Conservation (phyloP, 1,140 invertebrate genomes). For the Hermatobates lingyangjiaoensis region DNA sequence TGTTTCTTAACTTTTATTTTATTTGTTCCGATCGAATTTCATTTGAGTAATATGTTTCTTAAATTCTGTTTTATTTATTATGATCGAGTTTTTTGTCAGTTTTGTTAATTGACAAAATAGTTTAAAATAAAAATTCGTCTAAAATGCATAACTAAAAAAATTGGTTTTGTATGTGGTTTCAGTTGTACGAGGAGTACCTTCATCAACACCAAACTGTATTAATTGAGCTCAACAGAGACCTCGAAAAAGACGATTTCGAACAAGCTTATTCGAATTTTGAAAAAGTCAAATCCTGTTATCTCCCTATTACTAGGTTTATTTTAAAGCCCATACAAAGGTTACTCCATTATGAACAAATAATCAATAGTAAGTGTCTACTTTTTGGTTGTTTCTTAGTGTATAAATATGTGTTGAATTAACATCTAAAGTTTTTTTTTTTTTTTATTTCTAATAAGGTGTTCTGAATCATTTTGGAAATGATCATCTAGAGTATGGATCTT, state of each 20-base stretch:
- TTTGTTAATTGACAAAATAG: no score
- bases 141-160: no score
- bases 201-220: conserved; percentile 53
- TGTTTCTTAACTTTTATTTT: no score
- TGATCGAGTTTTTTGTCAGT: no score
- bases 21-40: no score
- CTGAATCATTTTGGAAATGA: conserved; percentile 54
- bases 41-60: no score
- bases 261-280: conserved; percentile 69
- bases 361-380: conserved; percentile 46
- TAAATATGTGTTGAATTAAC: neutral
- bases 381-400: neutral
- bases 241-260: conserved; percentile 52
- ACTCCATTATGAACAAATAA: conserved; percentile 64
- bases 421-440: neutral
- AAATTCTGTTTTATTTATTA: no score
- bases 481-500: conserved; percentile 55
- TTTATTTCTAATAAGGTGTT: conserved; percentile 32
- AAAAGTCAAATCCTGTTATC: conserved; percentile 61
- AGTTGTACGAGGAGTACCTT: conserved; percentile 67
- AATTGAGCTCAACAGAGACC: conserved; percentile 50
- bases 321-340: conserved; percentile 77
- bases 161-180: conserved; percentile 22
- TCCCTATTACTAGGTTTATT: conserved; percentile 70
- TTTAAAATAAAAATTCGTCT: no score